A percentile compares a stretch with the other conserved stretches of the same genome.
Evolutionary conservation across 2,797 vertebrate genomes (phyloP).

Genomic region (Sarcoramphus papa): DNA sequence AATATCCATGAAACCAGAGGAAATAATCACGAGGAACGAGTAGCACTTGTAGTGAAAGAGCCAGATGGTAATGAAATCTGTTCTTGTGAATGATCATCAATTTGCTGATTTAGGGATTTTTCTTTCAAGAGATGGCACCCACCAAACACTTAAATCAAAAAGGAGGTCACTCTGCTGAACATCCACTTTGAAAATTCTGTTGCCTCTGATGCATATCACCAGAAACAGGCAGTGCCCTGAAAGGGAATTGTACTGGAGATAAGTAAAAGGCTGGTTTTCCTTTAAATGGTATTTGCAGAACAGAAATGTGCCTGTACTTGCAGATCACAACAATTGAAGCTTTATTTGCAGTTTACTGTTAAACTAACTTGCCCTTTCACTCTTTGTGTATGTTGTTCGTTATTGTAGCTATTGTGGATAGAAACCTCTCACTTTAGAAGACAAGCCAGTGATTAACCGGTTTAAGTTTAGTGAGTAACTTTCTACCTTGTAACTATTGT

Average conservation of each 20-base stretch:
- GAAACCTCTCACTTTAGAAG: constrained; percentile 6
- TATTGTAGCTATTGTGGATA: constrained; percentile 41
- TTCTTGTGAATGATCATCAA: neutral
- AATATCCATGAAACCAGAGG: constrained; percentile 83
- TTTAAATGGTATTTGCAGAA: neutral
- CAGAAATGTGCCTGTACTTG: neutral
- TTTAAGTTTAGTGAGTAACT: constrained; percentile 52
- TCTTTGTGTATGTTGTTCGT: constrained; percentile 12
- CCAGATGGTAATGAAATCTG: constrained; percentile 82
- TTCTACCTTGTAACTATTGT: neutral
- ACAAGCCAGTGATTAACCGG: constrained; percentile 39
- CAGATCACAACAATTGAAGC: neutral
- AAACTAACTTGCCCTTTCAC: constrained; percentile 14
- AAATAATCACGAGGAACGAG: constrained; percentile 72
- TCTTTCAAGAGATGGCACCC: neutral
- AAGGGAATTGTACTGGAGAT: neutral
- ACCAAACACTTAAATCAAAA: neutral
- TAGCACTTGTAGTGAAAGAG: constrained; percentile 85
- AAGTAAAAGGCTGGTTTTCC: neutral
- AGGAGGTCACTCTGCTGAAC: neutral
- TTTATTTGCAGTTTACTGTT: constrained; percentile 19
- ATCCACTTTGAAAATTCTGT: neutral
- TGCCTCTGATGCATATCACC: neutral
- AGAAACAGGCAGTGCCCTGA: neutral
- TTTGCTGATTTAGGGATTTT: neutral